Base-by-base conservation (phyloP, 64 coral and sea anemone genomes). In the Porites australiensis region DNA sequence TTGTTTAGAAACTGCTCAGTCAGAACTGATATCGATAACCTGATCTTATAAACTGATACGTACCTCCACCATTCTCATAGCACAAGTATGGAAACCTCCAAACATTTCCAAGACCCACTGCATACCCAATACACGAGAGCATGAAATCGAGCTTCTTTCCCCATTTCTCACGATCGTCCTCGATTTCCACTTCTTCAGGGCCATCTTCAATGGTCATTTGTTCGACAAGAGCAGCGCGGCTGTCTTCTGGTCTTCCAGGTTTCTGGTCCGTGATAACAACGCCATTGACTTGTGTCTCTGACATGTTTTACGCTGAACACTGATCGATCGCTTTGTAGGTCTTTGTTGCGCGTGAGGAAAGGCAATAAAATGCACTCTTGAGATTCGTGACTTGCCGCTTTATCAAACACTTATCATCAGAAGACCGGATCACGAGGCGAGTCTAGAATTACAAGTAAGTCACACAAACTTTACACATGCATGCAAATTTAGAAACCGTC, bases 51-150 rank as follows among this genome's bases (percentile, higher is more conserved):
- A 37, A 37, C 27, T 37, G 27, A 37, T 37, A 75, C 65, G 18
- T 76, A 94, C 92, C 92, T 88, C 92, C 92, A 0, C 92, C 92
- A 47, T 94, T 94, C 23, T 61, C 58, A 37, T 94, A 94, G 21
- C 92, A 94, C 55, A 94, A 63, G 55, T 94, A 94, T 13, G 92
- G 92, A 66, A 94, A 94, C 67, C 92, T 77, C 92, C 92, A 94
- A 8, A 94, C 86, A 21, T 94, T 94, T 6, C 92, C 92, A 0
- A 94, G 69, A 50, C 92, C 92, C 46, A 94, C 92, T 18, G 74
- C 75, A 23, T 88, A 94, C 37, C 92, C 92, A 48, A 94, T 18
- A 72, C 75, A 88, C 0, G 92, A 94, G 2, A 94, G 50, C 92
- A 94, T 94, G 13, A 94, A 94, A 58, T 94, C 92, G 6, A 83